Base-by-base conservation (phyloP, 2,113 vertebrate genomes). In the Upupa epops region DNA sequence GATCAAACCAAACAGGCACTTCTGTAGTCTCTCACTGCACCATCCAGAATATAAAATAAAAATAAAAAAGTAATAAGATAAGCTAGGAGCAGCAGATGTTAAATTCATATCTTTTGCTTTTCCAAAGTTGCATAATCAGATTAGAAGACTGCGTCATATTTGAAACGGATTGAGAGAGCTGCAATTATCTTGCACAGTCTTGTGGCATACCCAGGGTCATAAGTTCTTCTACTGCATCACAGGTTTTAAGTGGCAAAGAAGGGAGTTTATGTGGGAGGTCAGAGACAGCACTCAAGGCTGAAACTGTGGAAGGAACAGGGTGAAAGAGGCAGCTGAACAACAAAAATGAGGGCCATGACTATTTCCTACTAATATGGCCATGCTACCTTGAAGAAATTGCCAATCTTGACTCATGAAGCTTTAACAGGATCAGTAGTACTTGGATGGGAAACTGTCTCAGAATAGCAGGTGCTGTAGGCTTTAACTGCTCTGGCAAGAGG, bases 1-100 rank as follows among this genome's bases (percentile, higher is more conserved):
- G 68, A 59, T 92, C 81, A 88, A 93, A 90, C 70, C 91, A 87
- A 94, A 51, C 40, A 75, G 29, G 32, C 34, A 36, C 32, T 86
- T 89, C 82, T 2, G 0, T 49, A 63, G 60, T n/a, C 40, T 91
- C 78, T 92, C 42, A 77, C 54, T 88, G 59, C 63, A 80, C 12
- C 18, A 51, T 22, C 70, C 76, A 94, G 86, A 83, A 66, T 89
- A 59, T 11, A 54, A 46, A 63, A 45, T 32, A 69, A 32, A 6
- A 6, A 9, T 21, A 28, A 51, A 63, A 29, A 22, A 20, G 17
- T 29, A 10, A 26, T 48, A 52, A 14, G 81, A 66, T 6, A 72
- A 42, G 8, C 34, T 86, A 89, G 63, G 13, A 86, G 21, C 45
- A 76, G 34, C n/a, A 81, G 80, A 77, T 49, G 11, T 45, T 74